Evolutionary conservation across 2,888 invertebrate species (phyloP).

Genomic region (Cephus pulcher): DNA sequence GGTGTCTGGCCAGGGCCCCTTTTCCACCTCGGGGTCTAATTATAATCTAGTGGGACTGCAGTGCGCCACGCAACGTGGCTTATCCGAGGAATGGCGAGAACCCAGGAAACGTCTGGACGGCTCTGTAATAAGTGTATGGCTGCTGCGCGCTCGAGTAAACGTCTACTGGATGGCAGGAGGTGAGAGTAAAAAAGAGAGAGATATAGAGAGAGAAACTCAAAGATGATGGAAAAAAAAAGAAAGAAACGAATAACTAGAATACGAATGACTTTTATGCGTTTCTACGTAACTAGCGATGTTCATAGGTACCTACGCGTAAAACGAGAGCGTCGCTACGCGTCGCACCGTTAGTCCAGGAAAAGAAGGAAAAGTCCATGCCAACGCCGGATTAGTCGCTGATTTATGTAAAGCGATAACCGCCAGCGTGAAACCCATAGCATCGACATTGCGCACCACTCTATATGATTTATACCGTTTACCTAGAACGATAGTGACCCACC

Average conservation of each 20-base stretch:
- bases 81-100: conserved; percentile 29
- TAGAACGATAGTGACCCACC: conserved; percentile 4
- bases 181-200: conserved; percentile 6
- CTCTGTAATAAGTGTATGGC: neutral
- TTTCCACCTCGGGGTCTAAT: conserved; percentile 23
- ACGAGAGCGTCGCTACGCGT: neutral
- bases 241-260: neutral
- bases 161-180: neutral
- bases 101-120: conserved; percentile 18
- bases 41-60: conserved; percentile 35
- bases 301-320: neutral
- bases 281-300: conserved; percentile 13
- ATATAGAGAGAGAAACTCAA: conserved; percentile 10
- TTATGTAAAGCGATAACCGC: conserved; percentile 47
- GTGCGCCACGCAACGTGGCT: conserved; percentile 30
- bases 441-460: conserved; percentile 20
- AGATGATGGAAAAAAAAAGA: conserved; percentile 3
- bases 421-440: conserved; percentile 26
- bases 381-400: conserved; percentile 45
- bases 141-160: neutral
- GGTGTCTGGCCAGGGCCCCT: neutral
- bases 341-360: conserved; percentile 15
- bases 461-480: conserved; percentile 35
- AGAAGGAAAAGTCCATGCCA: conserved; percentile 13
- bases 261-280: conserved; percentile 11